A percentile compares a stretch with the other conserved stretches of the same genome.
Evolutionary conservation across 2,888 invertebrate genomes (phyloP).

Genomic region (Pammene fasciana): DNA sequence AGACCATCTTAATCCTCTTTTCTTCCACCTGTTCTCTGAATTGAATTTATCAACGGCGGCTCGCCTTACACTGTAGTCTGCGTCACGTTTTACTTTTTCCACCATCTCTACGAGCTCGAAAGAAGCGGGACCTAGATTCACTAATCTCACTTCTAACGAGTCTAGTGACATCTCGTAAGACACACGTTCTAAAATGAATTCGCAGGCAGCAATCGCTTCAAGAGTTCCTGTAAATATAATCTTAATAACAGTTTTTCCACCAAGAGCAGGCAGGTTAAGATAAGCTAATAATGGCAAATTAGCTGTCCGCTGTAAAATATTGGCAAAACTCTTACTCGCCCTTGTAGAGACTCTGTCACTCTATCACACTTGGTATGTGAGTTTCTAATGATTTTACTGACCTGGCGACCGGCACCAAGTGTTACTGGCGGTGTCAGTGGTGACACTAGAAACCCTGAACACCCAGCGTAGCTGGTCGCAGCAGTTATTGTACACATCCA

Average conservation of each 20-base stretch:
- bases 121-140: constrained; percentile 63
- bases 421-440: constrained; percentile 63
- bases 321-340: too few species aligned
- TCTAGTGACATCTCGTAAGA: constrained; percentile 74
- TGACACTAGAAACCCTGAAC: constrained; percentile 52
- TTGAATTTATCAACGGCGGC: constrained; percentile 78
- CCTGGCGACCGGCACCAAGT: constrained; percentile 64
- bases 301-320: too few species aligned
- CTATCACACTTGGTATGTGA: too few species aligned
- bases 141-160: constrained; percentile 74
- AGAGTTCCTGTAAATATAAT: constrained; percentile 58
- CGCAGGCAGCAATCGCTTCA: constrained; percentile 79
- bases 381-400: not conserved
- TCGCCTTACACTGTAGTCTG: constrained; percentile 75
- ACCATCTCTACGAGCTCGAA: constrained; percentile 65
- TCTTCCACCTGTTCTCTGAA: constrained; percentile 86
- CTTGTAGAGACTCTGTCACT: too few species aligned
- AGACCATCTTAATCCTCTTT: constrained; percentile 84
- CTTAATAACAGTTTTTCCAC: not conserved
- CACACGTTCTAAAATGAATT: constrained; percentile 85
- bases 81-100: constrained; percentile 72
- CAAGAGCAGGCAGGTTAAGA: too few species aligned
- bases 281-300: too few species aligned
- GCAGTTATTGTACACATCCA: constrained; percentile 52
- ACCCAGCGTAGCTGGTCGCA: constrained; percentile 57